These are phyloP conservation scores for Nibea albiflora DNA, from an alignment of 2,113 vertebrate genomes.

Conservation along the genomic window DNA sequence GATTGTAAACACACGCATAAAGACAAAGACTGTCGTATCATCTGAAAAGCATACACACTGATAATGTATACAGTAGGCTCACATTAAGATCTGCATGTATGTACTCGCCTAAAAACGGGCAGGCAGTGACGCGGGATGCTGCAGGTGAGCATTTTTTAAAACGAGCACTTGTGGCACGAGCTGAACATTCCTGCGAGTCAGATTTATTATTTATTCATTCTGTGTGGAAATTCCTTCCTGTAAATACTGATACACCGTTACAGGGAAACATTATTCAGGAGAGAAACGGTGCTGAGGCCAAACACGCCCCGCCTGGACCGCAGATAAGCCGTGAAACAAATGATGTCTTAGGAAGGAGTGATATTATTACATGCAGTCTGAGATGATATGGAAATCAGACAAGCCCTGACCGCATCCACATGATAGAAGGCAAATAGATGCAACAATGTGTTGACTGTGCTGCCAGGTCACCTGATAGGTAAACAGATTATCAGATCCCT, in stretches of 20 bases:
- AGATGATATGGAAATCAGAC: conserved; percentile 24
- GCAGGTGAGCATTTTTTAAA: not conserved
- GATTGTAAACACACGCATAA: not conserved
- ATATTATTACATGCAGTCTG: not conserved
- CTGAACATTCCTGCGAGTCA: not conserved
- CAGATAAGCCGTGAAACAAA: not conserved
- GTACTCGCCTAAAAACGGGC: not conserved
- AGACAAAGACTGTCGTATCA: not conserved
- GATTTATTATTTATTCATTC: not conserved
- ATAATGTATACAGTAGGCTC: not conserved
- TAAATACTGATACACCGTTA: not conserved
- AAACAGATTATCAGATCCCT: not conserved
- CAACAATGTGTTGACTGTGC: not conserved
- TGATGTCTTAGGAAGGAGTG: not conserved
- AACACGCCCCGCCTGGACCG: not conserved
- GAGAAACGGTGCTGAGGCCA: not conserved
- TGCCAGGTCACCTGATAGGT: not conserved
- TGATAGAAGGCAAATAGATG: not conserved
- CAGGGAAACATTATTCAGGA: not conserved
- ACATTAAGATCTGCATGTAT: not conserved
- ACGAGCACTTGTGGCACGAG: no score
- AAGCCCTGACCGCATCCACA: not conserved
- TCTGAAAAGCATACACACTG: not conserved
- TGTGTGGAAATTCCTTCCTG: not conserved
- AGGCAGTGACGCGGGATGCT: not conserved